Evolutionary conservation across 2,113 vertebrate genomes (phyloP), one percentile per base, ranked within the genome.

Genomic region (Cololabis saira): DNA sequence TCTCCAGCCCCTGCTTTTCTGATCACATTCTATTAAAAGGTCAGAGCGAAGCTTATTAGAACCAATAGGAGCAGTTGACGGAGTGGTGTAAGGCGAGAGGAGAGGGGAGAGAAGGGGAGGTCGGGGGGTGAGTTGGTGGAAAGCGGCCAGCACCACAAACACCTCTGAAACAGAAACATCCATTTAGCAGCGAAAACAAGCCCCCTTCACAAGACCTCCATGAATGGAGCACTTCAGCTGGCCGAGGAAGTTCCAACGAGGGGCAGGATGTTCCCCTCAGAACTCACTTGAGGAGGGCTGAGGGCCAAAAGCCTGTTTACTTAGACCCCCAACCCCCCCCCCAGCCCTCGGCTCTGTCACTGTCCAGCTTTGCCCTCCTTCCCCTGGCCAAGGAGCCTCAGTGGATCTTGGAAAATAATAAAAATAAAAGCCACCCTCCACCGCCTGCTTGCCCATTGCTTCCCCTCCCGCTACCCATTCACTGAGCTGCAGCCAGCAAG

Each of bases 221-320:
- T 91, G 85, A 91, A 91, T 90, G 84, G 82, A 33, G 54, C 86
- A 89, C 88, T 91, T 91, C 81, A 90, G 84, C 70, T 57, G 41
- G 62, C 51, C 27, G 67, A 84, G 87, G 87, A 87, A 85, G 86
- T 84, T 84, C 81, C 84, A 81, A 27, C 40, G 74, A 81, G 87
- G 78, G 80, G 82, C 87, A 90, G 90, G 90, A 91, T 90, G 90
- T 90, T 90, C 86, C 82, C 83, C 87, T 88, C 85, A 81, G 80
- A 82, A 88, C 74, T 57, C 84, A 84, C 90, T 90, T 68, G 56
- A 89, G 85, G 80, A 76, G 74, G 87, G 86, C 81, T 9, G 33
- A 57, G 73, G 61, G 80, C 86, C 87, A 91, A 67, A 52, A 56
- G 68, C 72, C 60, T 71, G 53, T 61, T 84, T 67, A 81, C 87